Conservation (phyloP, 2,797 vertebrate genomes). For the Bradypodion pumilum region DNA sequence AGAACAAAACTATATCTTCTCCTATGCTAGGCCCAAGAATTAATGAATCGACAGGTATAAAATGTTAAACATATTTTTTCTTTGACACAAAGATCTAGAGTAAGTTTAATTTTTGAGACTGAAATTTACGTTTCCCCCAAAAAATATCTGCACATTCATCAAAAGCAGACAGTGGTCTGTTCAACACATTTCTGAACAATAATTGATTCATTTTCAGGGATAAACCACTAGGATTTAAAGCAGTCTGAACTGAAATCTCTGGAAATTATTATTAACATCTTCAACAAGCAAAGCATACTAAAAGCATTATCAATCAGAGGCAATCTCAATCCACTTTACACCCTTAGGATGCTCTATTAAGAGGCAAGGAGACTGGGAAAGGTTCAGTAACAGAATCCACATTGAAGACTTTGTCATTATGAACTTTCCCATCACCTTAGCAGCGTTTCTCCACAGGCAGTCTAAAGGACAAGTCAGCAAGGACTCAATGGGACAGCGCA, state of each 20-base stretch:
- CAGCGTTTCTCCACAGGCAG: slow-evolving; percentile 70
- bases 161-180: slow-evolving; percentile 25
- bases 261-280: slow-evolving; percentile 45
- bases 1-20: background rate
- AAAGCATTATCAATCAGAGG: slow-evolving; percentile 4
- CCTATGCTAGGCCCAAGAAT: background rate
- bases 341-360: slow-evolving; percentile 41
- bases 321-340: slow-evolving; percentile 31
- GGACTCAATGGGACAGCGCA: slow-evolving; percentile 71
- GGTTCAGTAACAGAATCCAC: slow-evolving; percentile 69
- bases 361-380: slow-evolving; percentile 32
- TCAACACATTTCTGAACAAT: slow-evolving; percentile 35
- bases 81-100: background rate
- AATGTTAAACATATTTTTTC: background rate
- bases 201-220: slow-evolving; percentile 25
- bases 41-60: background rate
- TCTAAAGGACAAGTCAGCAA: slow-evolving; percentile 72
- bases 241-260: slow-evolving; percentile 18
- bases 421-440: slow-evolving; percentile 77
- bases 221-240: slow-evolving; percentile 19
- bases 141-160: background rate
- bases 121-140: no score
- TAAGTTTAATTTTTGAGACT: background rate
- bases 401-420: slow-evolving; percentile 72
- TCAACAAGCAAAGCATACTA: slow-evolving; percentile 18